Evolutionary conservation across 2,113 vertebrate species (phyloP).

Genomic region (Diadophis punctatus): DNA sequence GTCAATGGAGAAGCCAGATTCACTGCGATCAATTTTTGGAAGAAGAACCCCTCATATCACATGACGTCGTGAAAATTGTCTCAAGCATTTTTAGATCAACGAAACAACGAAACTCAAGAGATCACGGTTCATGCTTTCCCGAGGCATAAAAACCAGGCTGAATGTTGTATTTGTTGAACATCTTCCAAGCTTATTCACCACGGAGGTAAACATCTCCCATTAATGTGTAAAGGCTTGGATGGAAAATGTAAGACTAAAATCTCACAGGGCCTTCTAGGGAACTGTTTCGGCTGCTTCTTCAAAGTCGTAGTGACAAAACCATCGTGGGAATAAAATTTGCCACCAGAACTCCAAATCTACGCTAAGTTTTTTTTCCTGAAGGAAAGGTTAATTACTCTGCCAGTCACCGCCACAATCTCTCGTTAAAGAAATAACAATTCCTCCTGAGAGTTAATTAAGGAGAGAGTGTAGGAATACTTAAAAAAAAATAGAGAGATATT

Average conservation of each 20-base stretch:
- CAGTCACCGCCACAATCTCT: neutral
- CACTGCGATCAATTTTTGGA: too few relatives aligned
- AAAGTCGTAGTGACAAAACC: neutral
- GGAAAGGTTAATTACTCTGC: conserved; percentile 10
- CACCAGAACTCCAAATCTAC: too few relatives aligned
- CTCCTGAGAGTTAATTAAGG: conserved; percentile 1
- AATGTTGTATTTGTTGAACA: neutral
- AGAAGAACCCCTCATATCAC: too few relatives aligned
- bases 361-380: neutral
- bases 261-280: neutral
- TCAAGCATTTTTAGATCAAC: neutral
- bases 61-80: too few relatives aligned
- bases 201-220: neutral
- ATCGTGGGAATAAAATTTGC: neutral
- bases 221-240: neutral
- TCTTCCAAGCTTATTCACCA: neutral
- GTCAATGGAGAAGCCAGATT: too few relatives aligned
- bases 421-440: neutral
- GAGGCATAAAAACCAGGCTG: neutral
- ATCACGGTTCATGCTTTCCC: neutral
- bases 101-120: neutral
- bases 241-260: neutral
- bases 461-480: neutral
- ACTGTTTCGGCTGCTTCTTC: neutral
- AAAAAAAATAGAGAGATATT: neutral